Conservation (phyloP, 2,113 vertebrate genomes). For the Apeltes quadracus region DNA sequence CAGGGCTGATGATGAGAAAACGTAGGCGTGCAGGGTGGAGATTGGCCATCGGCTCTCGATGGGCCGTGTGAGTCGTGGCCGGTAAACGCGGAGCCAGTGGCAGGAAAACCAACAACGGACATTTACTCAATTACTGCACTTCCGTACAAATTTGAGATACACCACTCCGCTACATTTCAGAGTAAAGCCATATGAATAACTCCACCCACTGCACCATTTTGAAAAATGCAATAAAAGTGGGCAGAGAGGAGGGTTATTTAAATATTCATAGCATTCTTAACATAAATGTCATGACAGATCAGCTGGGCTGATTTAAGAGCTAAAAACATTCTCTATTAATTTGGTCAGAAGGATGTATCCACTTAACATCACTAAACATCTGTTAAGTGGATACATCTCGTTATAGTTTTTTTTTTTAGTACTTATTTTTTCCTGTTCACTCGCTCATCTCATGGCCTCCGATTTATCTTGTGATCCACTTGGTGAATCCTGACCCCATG, state of each 20-base stretch:
- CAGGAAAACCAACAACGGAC: neutral
- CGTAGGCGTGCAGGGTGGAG: conserved; percentile 3
- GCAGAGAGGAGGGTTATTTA: neutral
- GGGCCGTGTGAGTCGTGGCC: neutral
- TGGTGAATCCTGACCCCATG: neutral
- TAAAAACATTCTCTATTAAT: neutral
- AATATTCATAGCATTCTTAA: neutral
- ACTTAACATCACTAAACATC: too few relatives aligned
- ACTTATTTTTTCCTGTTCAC: too few relatives aligned
- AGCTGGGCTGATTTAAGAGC: too few relatives aligned
- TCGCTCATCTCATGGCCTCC: neutral
- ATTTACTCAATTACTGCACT: neutral
- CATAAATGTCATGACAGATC: neutral
- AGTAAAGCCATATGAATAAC: neutral
- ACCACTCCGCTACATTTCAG: neutral
- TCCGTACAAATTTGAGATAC: neutral
- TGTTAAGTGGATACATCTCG: too few relatives aligned
- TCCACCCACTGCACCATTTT: neutral
- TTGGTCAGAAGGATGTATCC: neutral
- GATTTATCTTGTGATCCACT: neutral
- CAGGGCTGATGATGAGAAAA: conserved; percentile 30
- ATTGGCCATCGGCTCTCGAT: neutral
- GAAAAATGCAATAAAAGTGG: neutral
- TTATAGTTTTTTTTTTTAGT: too few relatives aligned
- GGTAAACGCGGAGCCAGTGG: neutral